Base-by-base conservation (phyloP, 2,888 invertebrate species). In the Aplocera efformata region DNA sequence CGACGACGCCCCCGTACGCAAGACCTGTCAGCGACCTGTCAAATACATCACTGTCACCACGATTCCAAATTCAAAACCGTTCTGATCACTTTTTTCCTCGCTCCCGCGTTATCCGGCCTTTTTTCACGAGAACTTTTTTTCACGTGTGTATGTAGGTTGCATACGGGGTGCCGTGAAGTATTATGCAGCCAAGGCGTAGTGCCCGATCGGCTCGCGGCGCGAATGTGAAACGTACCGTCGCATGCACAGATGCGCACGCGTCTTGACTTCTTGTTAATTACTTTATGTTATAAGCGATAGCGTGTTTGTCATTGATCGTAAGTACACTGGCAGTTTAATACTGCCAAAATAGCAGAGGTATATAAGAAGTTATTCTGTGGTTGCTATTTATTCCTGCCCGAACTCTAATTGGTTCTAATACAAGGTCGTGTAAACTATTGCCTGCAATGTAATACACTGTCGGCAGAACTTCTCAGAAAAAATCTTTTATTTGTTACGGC, bases 191-290 rank as follows among this genome's bases (percentile, higher is more conserved):
- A 17, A 17, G 13, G 79, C 82, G 82, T 79, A 60, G 63, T 72
- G 67, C 70, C 70, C 74, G 69, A 64, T 67, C 79, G 75, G 72
- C 75, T 71, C 67, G 72, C 79, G 72, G 64, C 73, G 77, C 72
- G 75, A 82, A 79, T 86, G 84, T 86, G 85, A 83, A 84, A 69
- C 67, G 83, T 83, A 82, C 63, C 84, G 81, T 68, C 84, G 74
- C 80, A 71, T 47, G 77, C 78, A 80, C 79, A 74, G 48, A 52
- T 49, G 53, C 51, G 58, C 66, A 56, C 68, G 65, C 73, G 73
- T 70, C 75, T 70, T 72, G 67, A 67, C 67, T 68, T 71, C 66
- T 66, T 72, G 64, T 67, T 79, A 71, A 72, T 67, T 71, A 76
- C 65, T 56, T 61, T 67, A 68, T 75, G 77, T 74, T 62, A 68